Percentiles rank a stretch among this genome's conserved stretches.
phyloP scores from a whole-genome alignment of 2,888 invertebrate genomes.

The Lasioglossum oenotherae region DNA sequence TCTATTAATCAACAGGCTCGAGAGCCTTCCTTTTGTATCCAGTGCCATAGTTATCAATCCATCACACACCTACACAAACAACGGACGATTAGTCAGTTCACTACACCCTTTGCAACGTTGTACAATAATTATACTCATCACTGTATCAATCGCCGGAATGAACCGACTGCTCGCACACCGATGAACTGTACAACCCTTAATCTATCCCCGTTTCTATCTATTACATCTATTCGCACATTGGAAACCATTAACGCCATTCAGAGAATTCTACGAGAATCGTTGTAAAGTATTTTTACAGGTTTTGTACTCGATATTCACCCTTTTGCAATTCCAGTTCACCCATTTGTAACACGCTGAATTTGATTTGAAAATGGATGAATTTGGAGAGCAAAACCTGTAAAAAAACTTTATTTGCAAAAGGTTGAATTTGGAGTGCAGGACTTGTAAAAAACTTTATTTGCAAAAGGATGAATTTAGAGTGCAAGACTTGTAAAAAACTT shows the following conservation, averaged over 20 bases:
- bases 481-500: no score
- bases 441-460: no score
- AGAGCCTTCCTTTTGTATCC: conserved; percentile 2
- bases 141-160: not conserved
- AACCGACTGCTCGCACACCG: not conserved
- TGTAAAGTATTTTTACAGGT: no score
- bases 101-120: not conserved
- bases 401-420: not conserved
- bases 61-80: not conserved
- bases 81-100: not conserved
- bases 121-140: not conserved
- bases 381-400: no score
- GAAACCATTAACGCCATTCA: not conserved
- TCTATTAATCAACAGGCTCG: conserved; percentile 1
- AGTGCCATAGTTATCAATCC: not conserved
- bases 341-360: no score
- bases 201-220: not conserved
- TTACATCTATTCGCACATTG: not conserved
- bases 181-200: not conserved
- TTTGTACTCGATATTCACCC: no score
- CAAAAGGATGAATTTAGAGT: no score
- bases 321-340: no score
- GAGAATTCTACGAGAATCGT: not conserved
- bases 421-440: no score
- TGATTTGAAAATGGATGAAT: no score